Evolutionary conservation across 2,113 vertebrate genomes (phyloP).

Genomic region (Amphiprion percula): DNA sequence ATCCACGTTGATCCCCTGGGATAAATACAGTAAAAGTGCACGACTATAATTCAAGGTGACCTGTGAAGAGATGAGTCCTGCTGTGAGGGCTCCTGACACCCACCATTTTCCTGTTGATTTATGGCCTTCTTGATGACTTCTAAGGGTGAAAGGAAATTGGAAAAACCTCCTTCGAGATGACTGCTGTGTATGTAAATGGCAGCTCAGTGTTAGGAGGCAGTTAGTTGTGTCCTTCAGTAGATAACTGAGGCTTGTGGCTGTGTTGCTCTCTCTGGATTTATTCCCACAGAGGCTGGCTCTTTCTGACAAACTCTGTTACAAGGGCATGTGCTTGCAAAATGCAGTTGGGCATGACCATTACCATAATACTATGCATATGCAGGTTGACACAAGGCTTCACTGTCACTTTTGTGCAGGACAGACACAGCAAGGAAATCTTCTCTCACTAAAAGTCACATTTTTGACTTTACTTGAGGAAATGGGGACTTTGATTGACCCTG

Average conservation of each 20-base stretch:
- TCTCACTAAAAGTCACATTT: neutral
- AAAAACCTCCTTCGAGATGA: slow-evolving; percentile 57
- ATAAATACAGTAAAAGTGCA: slow-evolving; percentile 53
- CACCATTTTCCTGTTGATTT: slow-evolving; percentile 64
- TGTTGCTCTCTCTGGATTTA: slow-evolving; percentile 42
- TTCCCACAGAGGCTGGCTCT: slow-evolving; percentile 38
- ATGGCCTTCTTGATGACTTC: slow-evolving; percentile 36
- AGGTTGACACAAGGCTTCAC: slow-evolving; percentile 37
- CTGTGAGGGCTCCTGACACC: slow-evolving; percentile 45
- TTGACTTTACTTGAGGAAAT: neutral
- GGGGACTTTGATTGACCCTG: slow-evolving; percentile 12
- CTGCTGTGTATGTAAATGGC: slow-evolving; percentile 29
- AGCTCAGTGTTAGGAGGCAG: slow-evolving; percentile 26
- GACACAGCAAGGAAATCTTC: neutral
- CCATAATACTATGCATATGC: slow-evolving; percentile 57
- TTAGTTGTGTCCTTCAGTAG: slow-evolving; percentile 50
- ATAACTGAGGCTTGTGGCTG: slow-evolving; percentile 31
- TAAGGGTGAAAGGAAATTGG: slow-evolving; percentile 60
- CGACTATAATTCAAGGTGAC: slow-evolving; percentile 55
- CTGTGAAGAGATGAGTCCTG: slow-evolving; percentile 52
- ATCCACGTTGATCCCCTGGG: slow-evolving; percentile 58
- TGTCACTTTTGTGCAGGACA: slow-evolving; percentile 11
- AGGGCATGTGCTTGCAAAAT: slow-evolving; percentile 44
- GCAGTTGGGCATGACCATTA: slow-evolving; percentile 56
- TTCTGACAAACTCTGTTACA: slow-evolving; percentile 51